Conservation (phyloP, 1,140 invertebrate genomes). For the Drosophila subpulchrella region DNA sequence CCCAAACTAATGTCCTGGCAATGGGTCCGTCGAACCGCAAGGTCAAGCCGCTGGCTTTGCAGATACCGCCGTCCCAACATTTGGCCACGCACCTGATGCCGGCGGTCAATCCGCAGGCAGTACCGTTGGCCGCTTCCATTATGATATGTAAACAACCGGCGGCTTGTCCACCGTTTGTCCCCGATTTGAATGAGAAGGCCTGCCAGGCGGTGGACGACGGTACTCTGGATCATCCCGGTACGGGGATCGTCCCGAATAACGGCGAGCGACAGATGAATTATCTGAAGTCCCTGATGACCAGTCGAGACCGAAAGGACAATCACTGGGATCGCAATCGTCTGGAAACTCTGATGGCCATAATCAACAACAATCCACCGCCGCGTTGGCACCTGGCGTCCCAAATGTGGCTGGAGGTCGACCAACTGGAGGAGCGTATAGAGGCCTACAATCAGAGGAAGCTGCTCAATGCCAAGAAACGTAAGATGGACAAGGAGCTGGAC, state of each 20-base stretch:
- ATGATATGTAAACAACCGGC: not conserved
- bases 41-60: no score
- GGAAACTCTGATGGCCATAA: not conserved
- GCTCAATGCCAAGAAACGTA: not conserved
- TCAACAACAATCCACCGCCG: slow-evolving; percentile 30
- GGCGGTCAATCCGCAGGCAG: not conserved
- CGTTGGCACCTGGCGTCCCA: slow-evolving; percentile 14
- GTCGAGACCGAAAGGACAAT: not conserved
- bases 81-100: not conserved
- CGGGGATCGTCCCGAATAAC: not conserved
- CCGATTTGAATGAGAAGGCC: slow-evolving; percentile 12
- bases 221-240: no score
- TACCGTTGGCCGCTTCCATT: not conserved
- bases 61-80: not conserved
- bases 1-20: slow-evolving; percentile 3
- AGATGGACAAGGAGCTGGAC: not conserved
- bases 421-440: slow-evolving; percentile 17
- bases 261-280: not conserved
- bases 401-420: slow-evolving; percentile 37
- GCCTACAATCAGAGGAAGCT: not conserved
- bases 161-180: not conserved
- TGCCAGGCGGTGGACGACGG: not conserved
- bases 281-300: not conserved
- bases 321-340: not conserved
- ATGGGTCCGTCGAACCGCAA: no score